Evolutionary conservation across 2,797 vertebrate genomes (phyloP).

Genomic region (Spea hammondii): DNA sequence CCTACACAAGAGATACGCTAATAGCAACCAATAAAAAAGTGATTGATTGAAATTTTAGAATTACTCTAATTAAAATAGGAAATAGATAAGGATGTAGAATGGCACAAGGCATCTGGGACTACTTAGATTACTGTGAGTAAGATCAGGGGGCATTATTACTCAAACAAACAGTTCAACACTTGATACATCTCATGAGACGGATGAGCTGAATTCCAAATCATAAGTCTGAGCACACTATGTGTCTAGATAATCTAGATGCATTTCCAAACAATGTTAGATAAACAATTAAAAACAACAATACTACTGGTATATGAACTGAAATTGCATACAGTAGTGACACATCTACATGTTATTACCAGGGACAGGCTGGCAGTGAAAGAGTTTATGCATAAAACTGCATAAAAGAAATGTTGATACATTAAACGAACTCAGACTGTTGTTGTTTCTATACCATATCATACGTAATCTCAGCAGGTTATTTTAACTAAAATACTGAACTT

Average conservation of each 20-base stretch:
- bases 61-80: constrained; percentile 32
- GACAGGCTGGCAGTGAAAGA: too few species aligned
- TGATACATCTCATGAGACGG: constrained; percentile 11
- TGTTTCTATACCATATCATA: too few species aligned
- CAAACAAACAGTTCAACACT: constrained; percentile 38
- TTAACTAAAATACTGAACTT: too few species aligned
- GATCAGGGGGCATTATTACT: constrained; percentile 22
- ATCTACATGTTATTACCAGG: too few species aligned
- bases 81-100: constrained; percentile 41
- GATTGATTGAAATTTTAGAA: constrained; percentile 53
- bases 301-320: background rate
- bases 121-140: constrained; percentile 24
- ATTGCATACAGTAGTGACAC: background rate
- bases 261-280: background rate
- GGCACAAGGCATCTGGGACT: constrained; percentile 26
- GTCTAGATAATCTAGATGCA: background rate
- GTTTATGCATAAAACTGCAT: too few species aligned
- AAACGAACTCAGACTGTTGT: too few species aligned
- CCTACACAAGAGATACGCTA: constrained; percentile 29
- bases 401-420: too few species aligned
- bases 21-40: constrained; percentile 38
- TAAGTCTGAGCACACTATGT: background rate
- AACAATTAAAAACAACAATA: background rate
- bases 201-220: constrained; percentile 23
- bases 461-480: too few species aligned